These are phyloP conservation scores for Melanaphis sacchari DNA, from an alignment of 1,140 invertebrate genomes.

Conservation along the genomic window DNA sequence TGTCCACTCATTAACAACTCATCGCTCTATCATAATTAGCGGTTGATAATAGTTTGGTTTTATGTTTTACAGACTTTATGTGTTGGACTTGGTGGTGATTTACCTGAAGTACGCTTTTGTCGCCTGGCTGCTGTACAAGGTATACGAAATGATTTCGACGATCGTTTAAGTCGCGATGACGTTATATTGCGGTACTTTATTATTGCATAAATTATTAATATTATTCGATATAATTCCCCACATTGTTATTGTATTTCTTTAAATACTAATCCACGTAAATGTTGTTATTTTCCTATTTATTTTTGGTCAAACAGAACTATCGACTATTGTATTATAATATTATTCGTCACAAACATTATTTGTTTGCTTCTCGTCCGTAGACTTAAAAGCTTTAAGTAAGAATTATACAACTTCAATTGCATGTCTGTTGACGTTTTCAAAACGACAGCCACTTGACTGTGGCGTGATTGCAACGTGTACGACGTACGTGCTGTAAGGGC, in stretches of 20 bases:
- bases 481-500: not conserved
- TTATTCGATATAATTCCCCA: not conserved
- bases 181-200: not conserved
- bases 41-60: not conserved
- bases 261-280: not conserved
- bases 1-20: not conserved
- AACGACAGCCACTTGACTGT: not conserved
- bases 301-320: not conserved
- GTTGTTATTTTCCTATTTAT: constrained; percentile 4
- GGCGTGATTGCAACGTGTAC: not conserved
- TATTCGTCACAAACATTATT: not conserved
- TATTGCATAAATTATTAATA: not conserved
- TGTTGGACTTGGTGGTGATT: constrained; percentile 66
- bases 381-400: not conserved
- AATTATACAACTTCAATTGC: not conserved
- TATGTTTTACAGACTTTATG: constrained; percentile 69
- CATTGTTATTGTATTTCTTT: not conserved
- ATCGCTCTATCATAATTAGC: not conserved
- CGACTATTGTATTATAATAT: not conserved
- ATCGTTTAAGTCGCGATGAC: not conserved
- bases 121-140: constrained; percentile 58
- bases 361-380: not conserved
- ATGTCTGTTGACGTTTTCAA: constrained; percentile 4
- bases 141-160: not conserved
- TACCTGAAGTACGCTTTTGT: constrained; percentile 63